These are phyloP conservation scores for Linepithema humile DNA, from an alignment of 1,140 invertebrate genomes.

Conservation along the genomic window DNA sequence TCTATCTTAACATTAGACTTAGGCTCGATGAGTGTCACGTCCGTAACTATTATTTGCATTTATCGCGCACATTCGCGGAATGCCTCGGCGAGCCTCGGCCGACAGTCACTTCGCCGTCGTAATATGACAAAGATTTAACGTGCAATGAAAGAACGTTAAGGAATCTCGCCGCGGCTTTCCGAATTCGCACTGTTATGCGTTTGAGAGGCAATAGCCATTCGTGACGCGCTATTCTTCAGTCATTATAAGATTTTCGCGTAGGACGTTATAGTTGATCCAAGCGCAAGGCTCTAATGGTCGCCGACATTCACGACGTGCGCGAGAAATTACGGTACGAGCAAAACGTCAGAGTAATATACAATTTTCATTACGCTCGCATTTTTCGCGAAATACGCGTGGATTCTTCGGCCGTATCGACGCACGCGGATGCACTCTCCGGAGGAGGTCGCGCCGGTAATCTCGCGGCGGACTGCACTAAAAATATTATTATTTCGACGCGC, in stretches of 20 bases:
- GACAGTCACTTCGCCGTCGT: not conserved
- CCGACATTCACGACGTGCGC: not conserved
- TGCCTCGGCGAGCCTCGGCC: not conserved
- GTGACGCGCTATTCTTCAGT: not conserved
- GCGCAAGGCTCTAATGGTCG: not conserved
- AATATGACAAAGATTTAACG: not conserved
- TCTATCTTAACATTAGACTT: slow-evolving; percentile 5
- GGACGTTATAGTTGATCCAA: slow-evolving; percentile 10
- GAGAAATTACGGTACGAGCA: slow-evolving; percentile 20
- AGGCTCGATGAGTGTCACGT: slow-evolving; percentile 1
- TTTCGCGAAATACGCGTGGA: not conserved
- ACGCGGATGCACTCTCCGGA: not conserved
- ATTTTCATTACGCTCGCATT: slow-evolving; percentile 28
- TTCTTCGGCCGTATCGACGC: not conserved
- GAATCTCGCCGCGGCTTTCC: not conserved
- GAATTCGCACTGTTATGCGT: not conserved
- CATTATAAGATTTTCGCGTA: not conserved
- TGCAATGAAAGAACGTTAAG: not conserved
- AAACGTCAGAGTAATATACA: slow-evolving; percentile 31
- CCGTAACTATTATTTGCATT: slow-evolving; percentile 26
- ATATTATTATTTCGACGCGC: slow-evolving; percentile 61
- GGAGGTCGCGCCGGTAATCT: slow-evolving; percentile 29
- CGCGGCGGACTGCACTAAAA: slow-evolving; percentile 24
- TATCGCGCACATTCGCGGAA: not conserved
- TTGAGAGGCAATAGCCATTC: not conserved